These are phyloP conservation scores for Uropetala carovei DNA, from an alignment of 2,888 invertebrate genomes.

Conservation along the genomic window DNA sequence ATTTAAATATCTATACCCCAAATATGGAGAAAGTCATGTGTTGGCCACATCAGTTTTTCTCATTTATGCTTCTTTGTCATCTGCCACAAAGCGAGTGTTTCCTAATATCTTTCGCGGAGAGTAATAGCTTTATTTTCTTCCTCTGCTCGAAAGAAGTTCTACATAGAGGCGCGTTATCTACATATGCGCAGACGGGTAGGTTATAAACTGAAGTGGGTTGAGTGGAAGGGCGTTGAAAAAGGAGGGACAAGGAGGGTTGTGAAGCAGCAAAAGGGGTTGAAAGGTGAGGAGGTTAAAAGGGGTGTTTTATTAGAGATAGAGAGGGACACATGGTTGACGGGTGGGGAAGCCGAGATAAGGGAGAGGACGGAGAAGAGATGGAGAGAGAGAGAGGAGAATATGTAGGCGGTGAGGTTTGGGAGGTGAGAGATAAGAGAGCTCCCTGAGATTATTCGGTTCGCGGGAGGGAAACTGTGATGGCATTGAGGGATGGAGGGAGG, in stretches of 20 bases:
- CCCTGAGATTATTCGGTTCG: background rate
- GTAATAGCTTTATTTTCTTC: background rate
- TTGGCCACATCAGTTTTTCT: no score
- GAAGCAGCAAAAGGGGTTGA: background rate
- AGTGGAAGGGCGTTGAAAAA: background rate
- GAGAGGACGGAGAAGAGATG: background rate
- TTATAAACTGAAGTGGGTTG: background rate
- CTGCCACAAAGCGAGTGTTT: background rate
- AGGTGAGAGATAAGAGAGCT: background rate
- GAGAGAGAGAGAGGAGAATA: background rate
- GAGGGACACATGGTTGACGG: background rate
- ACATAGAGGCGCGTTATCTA: background rate
- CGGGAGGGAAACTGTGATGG: background rate
- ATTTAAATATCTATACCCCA: no score
- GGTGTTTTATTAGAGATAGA: slow-evolving; percentile 1
- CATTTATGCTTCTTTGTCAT: no score
- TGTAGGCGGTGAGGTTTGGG: background rate
- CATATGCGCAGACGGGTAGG: background rate
- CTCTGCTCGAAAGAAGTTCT: background rate
- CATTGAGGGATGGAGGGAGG: background rate
- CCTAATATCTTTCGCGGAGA: background rate
- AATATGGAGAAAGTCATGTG: no score
- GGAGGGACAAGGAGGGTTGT: background rate
- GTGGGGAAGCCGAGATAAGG: background rate
- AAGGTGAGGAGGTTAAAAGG: background rate